A percentile compares a stretch with the other conserved stretches of the same genome.
Evolutionary conservation across 2,888 invertebrate species (phyloP).

Genomic region (Eristalinus aeneus): DNA sequence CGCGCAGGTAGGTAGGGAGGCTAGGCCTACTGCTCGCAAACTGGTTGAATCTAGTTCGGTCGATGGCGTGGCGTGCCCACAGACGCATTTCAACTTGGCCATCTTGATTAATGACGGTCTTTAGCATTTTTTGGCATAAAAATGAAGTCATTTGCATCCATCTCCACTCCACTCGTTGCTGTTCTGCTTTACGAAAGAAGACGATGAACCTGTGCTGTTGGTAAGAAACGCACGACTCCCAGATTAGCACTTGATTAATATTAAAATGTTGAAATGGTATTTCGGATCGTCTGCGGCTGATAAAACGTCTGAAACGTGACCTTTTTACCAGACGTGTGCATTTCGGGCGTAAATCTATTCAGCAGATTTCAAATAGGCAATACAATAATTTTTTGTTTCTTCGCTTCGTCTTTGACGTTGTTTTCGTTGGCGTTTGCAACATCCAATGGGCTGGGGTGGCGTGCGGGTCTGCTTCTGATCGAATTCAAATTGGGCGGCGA

Average conservation of each 20-base stretch:
- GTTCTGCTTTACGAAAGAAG: slow-evolving; percentile 59
- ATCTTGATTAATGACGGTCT: slow-evolving; percentile 41
- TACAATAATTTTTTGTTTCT: slow-evolving; percentile 5
- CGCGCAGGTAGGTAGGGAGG: background rate
- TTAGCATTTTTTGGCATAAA: slow-evolving; percentile 60
- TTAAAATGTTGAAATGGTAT: slow-evolving; percentile 48
- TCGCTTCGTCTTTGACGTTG: background rate
- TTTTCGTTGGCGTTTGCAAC: background rate
- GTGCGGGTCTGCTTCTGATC: background rate
- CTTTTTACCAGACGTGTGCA: slow-evolving; percentile 53
- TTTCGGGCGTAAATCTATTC: slow-evolving; percentile 45
- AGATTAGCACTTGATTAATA: slow-evolving; percentile 41
- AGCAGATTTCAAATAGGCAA: slow-evolving; percentile 9
- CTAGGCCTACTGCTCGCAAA: slow-evolving; percentile 41
- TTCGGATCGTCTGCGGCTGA: background rate
- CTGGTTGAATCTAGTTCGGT: slow-evolving; percentile 12
- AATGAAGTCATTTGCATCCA: slow-evolving; percentile 52
- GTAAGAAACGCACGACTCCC: slow-evolving; percentile 23
- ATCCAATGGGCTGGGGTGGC: background rate
- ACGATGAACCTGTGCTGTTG: slow-evolving; percentile 51
- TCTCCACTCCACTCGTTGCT: background rate
- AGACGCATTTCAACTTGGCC: background rate
- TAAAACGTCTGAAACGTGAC: slow-evolving; percentile 32
- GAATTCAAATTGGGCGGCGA: background rate
- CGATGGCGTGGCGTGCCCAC: background rate